phyloP scores from a whole-genome alignment of 64 coral and sea anemone genomes.

The Stichodactyla mertensii region DNA sequence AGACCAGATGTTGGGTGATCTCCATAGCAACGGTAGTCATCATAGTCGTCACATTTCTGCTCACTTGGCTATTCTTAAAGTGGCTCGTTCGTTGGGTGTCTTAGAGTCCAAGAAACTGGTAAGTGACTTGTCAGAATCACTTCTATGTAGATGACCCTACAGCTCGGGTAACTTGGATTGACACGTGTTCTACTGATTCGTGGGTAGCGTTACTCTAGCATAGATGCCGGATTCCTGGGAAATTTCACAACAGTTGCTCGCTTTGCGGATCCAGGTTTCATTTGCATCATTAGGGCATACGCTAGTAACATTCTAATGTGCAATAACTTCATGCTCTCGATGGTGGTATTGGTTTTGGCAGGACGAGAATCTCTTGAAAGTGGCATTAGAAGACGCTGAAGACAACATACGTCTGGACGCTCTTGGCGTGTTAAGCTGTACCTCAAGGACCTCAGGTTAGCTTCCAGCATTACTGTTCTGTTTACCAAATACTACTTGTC shows the following conservation, averaged over 20 bases:
- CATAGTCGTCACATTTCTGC: background rate
- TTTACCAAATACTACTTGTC: too few species aligned
- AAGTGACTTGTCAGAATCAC: background rate
- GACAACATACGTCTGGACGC: conserved; percentile 14
- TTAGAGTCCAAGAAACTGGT: conserved; percentile 1
- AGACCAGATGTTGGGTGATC: background rate
- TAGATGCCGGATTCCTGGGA: too few species aligned
- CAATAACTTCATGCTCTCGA: too few species aligned
- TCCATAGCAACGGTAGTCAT: conserved; percentile 6
- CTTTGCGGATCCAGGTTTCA: too few species aligned
- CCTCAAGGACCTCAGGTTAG: conserved; percentile 10
- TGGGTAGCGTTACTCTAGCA: too few species aligned
- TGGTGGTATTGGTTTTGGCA: background rate
- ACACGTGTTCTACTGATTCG: too few species aligned
- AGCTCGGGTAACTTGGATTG: too few species aligned
- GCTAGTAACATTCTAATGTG: too few species aligned
- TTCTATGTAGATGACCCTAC: background rate
- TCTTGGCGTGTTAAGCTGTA: conserved; percentile 14
- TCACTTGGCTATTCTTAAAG: conserved; percentile 12
- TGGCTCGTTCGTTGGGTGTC: conserved; percentile 14
- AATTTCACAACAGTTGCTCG: too few species aligned
- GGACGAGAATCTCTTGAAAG: background rate
- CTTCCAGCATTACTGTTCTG: background rate
- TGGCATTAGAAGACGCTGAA: conserved; percentile 4
- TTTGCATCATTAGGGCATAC: too few species aligned